Conservation (phyloP, 2,888 invertebrate genomes). For the Cataglyphis albicans region DNA sequence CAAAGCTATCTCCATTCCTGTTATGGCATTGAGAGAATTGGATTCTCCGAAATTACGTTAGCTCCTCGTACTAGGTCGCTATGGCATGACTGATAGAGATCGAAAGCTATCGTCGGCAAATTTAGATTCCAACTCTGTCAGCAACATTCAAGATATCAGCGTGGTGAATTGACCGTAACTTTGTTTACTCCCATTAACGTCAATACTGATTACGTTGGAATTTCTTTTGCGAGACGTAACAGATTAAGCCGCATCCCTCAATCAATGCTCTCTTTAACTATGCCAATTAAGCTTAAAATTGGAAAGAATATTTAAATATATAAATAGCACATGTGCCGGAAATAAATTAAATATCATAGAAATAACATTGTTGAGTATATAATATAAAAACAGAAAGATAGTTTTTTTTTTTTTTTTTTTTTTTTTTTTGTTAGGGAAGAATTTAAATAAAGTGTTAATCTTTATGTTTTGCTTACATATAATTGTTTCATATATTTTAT, state of each 20-base stretch:
- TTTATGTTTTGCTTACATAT: not conserved
- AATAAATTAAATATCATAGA: not conserved
- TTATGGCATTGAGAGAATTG: slow-evolving; percentile 39
- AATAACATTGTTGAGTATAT: not conserved
- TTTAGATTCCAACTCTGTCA: not conserved
- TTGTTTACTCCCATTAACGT: not conserved
- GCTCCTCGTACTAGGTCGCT: slow-evolving; percentile 19
- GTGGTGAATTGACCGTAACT: not conserved
- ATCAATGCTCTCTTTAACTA: slow-evolving; percentile 29
- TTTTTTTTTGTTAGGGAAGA: not conserved
- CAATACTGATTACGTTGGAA: slow-evolving; percentile 14
- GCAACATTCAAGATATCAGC: slow-evolving; percentile 5
- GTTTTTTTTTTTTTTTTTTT: not conserved
- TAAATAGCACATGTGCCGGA: not conserved
- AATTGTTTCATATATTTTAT: not conserved
- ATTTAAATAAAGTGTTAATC: not conserved
- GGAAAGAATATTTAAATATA: not conserved
- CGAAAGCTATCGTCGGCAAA: not conserved
- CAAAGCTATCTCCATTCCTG: slow-evolving; percentile 28
- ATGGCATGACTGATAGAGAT: slow-evolving; percentile 15
- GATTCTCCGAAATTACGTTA: slow-evolving; percentile 28
- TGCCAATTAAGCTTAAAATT: slow-evolving; percentile 10
- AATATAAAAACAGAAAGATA: not conserved
- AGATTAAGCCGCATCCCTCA: slow-evolving; percentile 15
- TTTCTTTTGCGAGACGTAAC: slow-evolving; percentile 5